Percentiles rank a stretch among this genome's conserved stretches.
Evolutionary conservation across 2,113 vertebrate genomes (phyloP).

Genomic region (Bubo bubo): DNA sequence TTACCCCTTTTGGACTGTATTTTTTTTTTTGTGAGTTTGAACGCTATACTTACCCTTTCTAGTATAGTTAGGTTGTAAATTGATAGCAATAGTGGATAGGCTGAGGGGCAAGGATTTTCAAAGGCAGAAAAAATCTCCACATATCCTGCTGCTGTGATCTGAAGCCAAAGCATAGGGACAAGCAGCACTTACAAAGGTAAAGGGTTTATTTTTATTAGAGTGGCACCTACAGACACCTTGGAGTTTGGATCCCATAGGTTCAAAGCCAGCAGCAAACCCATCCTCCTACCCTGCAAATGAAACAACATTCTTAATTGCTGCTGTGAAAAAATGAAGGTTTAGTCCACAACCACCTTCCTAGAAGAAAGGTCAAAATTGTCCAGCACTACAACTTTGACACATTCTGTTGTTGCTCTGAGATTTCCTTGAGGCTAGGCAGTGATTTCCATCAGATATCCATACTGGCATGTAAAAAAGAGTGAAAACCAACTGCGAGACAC

Average conservation of each 20-base stretch:
- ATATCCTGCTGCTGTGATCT: not conserved
- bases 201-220: not conserved
- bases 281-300: not conserved
- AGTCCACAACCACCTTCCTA: not conserved
- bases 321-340: not conserved
- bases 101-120: not conserved
- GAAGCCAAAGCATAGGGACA: not conserved
- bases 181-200: not conserved
- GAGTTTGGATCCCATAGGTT: not conserved
- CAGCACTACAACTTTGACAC: not conserved
- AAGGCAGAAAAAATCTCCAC: not conserved
- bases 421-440: not conserved
- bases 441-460: not conserved
- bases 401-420: not conserved
- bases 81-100: accelerated
- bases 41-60: not conserved
- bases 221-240: not conserved
- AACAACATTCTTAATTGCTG: not conserved
- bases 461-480: accelerated
- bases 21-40: not conserved
- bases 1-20: not conserved
- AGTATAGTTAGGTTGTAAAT: not conserved
- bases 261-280: not conserved
- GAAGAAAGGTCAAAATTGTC: not conserved
- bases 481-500: not conserved